These are phyloP conservation scores for Leptopilina syphax DNA, from an alignment of 2,888 invertebrate genomes.

Conservation along the genomic window DNA sequence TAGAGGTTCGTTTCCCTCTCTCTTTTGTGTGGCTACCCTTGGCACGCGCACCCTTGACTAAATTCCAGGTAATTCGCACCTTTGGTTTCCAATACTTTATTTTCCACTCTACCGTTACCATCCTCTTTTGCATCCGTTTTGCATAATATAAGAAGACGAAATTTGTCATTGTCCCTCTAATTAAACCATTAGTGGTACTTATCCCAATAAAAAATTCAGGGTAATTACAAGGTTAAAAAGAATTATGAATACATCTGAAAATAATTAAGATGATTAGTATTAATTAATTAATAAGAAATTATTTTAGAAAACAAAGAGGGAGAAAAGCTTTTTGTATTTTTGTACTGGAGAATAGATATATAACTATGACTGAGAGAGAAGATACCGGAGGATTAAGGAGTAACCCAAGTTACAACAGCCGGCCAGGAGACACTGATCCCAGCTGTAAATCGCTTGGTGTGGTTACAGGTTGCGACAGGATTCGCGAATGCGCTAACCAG, in stretches of 20 bases:
- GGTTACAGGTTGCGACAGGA: constrained; percentile 60
- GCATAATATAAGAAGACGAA: background rate
- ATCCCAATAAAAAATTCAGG: too few species aligned
- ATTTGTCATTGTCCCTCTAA: constrained; percentile 14
- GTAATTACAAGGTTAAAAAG: too few species aligned
- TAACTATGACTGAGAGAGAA: constrained; percentile 43
- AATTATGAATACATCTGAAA: too few species aligned
- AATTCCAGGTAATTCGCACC: constrained; percentile 35
- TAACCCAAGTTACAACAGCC: constrained; percentile 55
- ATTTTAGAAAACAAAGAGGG: too few species aligned
- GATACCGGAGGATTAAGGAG: constrained; percentile 62
- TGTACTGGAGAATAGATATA: background rate
- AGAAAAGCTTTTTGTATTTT: too few species aligned
- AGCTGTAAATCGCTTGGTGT: constrained; percentile 46
- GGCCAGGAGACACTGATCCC: constrained; percentile 18
- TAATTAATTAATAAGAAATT: too few species aligned
- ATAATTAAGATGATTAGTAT: too few species aligned
- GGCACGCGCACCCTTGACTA: constrained; percentile 40
- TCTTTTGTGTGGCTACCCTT: constrained; percentile 33
- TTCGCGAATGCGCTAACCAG: constrained; percentile 62
- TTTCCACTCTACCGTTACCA: background rate
- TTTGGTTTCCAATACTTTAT: constrained; percentile 27
- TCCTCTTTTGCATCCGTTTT: background rate
- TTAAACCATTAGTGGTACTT: background rate
- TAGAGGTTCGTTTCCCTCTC: constrained; percentile 1